These are phyloP conservation scores for Ataeniobius toweri DNA, from an alignment of 2,797 vertebrate genomes.

Conservation along the genomic window DNA sequence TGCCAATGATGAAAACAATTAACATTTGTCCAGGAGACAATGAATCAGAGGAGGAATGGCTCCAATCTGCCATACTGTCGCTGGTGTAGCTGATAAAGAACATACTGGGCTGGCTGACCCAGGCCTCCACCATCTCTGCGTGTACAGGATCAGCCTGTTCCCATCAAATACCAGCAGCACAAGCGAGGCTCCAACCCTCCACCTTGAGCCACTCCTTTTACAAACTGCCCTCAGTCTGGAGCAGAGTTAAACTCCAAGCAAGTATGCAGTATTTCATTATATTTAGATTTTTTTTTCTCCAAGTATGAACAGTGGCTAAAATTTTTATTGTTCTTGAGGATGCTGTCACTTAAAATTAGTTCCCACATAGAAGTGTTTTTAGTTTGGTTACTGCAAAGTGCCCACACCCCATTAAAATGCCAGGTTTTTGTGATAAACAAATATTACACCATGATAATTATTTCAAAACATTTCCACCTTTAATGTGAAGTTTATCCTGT, in stretches of 20 bases:
- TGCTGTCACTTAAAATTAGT: neutral
- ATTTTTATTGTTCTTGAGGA: neutral
- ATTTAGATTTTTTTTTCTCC: neutral
- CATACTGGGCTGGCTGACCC: conserved; percentile 79
- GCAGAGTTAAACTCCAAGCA: neutral
- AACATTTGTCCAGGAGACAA: conserved; percentile 91
- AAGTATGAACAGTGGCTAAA: neutral
- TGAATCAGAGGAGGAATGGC: conserved; percentile 92
- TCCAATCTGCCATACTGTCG: conserved; percentile 86
- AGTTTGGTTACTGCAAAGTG: conserved; percentile 42
- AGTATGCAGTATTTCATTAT: neutral
- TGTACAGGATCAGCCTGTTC: conserved; percentile 84
- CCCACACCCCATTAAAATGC: neutral
- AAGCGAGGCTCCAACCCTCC: conserved; percentile 36
- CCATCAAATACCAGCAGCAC: conserved; percentile 77
- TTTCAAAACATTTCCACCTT: neutral
- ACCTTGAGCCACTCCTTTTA: conserved; percentile 53
- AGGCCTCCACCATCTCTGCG: conserved; percentile 69
- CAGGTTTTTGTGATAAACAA: neutral
- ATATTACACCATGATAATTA: neutral
- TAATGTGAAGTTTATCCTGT: too few species aligned
- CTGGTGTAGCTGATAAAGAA: conserved; percentile 84
- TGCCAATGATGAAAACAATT: conserved; percentile 90
- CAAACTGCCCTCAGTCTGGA: conserved; percentile 39
- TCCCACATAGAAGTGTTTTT: neutral